Evolutionary conservation across 2,113 vertebrate genomes (phyloP), one percentile per base, ranked within the genome.

Genomic region (Dermatemys mawii): DNA sequence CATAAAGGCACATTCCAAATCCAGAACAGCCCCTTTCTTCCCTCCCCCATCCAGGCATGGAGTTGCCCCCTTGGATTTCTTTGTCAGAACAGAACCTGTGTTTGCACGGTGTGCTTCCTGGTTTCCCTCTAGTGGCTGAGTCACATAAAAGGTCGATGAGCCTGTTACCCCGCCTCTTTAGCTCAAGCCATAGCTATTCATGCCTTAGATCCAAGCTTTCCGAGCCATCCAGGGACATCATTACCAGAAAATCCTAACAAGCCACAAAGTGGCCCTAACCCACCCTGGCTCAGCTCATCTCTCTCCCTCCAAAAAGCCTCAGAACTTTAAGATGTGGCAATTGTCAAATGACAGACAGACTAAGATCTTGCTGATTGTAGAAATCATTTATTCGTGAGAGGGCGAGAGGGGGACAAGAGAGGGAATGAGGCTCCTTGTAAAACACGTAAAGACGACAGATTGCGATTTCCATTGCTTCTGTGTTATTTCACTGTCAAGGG

Each of bases 401-500:
- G 13, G 2, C 83, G 70, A 67, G 85, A 83, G 79, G 63, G 60
- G 81, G 95, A 90, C 57, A 12, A 73, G 55, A 93, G 78, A 26
- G 21, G 44, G 51, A 79, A 41, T 57, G 84, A 70, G 0, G 0
- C 46, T 89, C 88, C 89, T 81, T 48, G 2, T 57, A 70, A 70
- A 38, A 19, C 63, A n/a, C 19, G 19, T 70, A 38, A 91, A 86
- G 84, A 26, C 2, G 32, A 86, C 80, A 81, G 84, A 87, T 83
- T 70, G 80, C 10, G 49, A 85, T 86, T 95, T 91, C 94, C 96
- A 96, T 89, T 70, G 50, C 1, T 90, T 88, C 81, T 78, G 79
- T 54, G 79, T 81, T 79, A 60, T 87, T 90, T 86, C 32, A 4
- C 70, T 67, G 94, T 49, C 44, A 51, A 6, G 51, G 76, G 73